phyloP scores from a whole-genome alignment of 2,113 vertebrate genomes.

The Phrynosoma blainvillii region DNA sequence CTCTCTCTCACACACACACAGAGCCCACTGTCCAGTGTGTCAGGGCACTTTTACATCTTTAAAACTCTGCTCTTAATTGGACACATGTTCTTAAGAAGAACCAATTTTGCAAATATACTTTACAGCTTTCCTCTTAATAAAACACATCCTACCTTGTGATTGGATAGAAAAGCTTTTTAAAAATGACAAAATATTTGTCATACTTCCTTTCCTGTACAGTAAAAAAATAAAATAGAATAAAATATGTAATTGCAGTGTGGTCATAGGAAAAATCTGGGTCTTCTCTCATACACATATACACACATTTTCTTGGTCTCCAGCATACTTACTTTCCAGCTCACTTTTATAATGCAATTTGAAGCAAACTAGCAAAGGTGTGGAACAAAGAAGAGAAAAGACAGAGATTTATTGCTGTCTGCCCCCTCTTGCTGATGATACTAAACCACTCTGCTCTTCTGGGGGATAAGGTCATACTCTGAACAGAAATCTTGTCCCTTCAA shows the following conservation, averaged over 20 bases:
- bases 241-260: neutral
- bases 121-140: too few relatives aligned
- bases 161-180: neutral
- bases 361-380: neutral
- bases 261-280: too few relatives aligned
- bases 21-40: too few relatives aligned
- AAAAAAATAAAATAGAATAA: neutral
- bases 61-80: too few relatives aligned
- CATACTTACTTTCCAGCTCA: neutral
- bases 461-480: conserved; percentile 21
- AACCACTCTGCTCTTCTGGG: neutral
- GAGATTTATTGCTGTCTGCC: neutral
- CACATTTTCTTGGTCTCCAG: neutral
- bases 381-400: neutral
- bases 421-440: conserved; percentile 2
- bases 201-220: neutral
- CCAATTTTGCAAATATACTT: too few relatives aligned
- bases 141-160: too few relatives aligned
- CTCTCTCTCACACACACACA: too few relatives aligned
- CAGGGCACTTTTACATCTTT: too few relatives aligned
- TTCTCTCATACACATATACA: neutral
- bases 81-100: neutral
- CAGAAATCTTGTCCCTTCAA: conserved; percentile 19
- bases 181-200: neutral
- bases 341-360: neutral